Evolutionary conservation across 1,140 invertebrate species (phyloP).

Genomic region (Caligus rogercresseyi): DNA sequence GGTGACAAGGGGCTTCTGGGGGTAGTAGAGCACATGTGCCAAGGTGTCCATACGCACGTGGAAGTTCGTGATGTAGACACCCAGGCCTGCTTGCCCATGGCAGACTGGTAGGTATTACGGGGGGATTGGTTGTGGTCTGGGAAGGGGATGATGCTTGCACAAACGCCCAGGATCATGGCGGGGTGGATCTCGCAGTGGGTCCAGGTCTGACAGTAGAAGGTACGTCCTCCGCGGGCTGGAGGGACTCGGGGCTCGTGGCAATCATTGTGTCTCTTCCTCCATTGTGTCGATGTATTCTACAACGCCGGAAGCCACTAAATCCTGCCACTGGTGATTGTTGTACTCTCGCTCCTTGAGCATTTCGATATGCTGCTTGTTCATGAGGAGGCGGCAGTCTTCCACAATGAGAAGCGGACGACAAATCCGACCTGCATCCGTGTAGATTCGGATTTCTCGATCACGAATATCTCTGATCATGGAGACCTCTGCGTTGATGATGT

Average conservation of each 20-base stretch:
- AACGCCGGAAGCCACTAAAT: conserved; percentile 86
- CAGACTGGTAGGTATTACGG: conserved; percentile 46
- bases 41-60: conserved; percentile 98
- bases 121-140: conserved; percentile 99
- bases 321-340: conserved; percentile 64
- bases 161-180: conserved; percentile 93
- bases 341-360: conserved; percentile 89
- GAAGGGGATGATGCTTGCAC: conserved; percentile 98
- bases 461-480: conserved; percentile 96
- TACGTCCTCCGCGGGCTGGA: conserved; percentile 63
- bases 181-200: conserved; percentile 99
- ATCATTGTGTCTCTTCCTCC: conserved; percentile 98
- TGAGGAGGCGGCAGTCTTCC: conserved; percentile 70
- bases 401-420: conserved; percentile 92
- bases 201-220: conserved; percentile 93
- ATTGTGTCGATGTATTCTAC: conserved; percentile 90
- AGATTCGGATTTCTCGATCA: conserved; percentile 93
- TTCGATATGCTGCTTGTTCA: conserved; percentile 88
- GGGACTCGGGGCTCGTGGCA: conserved; percentile 91
- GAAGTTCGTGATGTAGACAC: conserved; percentile 97
- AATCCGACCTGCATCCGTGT: conserved; percentile 93
- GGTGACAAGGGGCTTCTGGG: conserved; percentile 95
- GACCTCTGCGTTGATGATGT: conserved; percentile 93
- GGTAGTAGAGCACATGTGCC: conserved; percentile 93
- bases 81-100: conserved; percentile 99